A percentile compares a stretch with the other conserved stretches of the same genome.
Conservation (phyloP, 2,888 invertebrate species). For the Tethea ocularis region DNA sequence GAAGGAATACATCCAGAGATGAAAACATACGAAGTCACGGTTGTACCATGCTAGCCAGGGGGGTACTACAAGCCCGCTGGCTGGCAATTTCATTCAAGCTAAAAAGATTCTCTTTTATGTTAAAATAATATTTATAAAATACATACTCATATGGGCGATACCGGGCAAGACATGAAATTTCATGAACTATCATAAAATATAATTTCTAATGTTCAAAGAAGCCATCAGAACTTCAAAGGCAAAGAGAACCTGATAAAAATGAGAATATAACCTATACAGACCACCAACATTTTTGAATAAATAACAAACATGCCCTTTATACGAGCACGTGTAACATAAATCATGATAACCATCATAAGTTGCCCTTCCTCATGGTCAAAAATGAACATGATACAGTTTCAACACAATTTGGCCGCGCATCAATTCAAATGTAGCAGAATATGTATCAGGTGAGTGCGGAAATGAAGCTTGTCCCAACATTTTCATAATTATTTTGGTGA, state of each 20-base stretch:
- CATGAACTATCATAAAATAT: neutral
- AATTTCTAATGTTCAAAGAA: neutral
- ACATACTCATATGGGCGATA: too few species aligned
- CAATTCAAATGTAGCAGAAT: constrained; percentile 18
- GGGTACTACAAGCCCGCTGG: too few species aligned
- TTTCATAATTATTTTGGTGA: constrained; percentile 23
- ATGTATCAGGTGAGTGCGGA: constrained; percentile 22
- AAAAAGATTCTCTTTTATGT: too few species aligned
- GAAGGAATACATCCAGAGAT: too few species aligned
- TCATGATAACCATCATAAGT: constrained; percentile 29
- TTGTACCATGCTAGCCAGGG: too few species aligned
- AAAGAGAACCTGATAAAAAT: neutral
- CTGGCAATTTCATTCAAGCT: too few species aligned
- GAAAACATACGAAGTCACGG: too few species aligned
- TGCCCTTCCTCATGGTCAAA: constrained; percentile 20
- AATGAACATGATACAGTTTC: constrained; percentile 18
- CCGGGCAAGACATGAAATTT: neutral
- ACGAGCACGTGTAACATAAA: constrained; percentile 39
- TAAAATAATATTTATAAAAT: too few species aligned
- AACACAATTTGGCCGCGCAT: constrained; percentile 17
- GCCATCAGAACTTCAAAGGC: neutral
- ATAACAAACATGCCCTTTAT: constrained; percentile 32
- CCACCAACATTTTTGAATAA: constrained; percentile 31
- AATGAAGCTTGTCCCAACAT: constrained; percentile 29
- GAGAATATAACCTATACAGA: neutral